These are phyloP conservation scores for Penelope pileata DNA, from an alignment of 2,113 vertebrate genomes.

Conservation along the genomic window DNA sequence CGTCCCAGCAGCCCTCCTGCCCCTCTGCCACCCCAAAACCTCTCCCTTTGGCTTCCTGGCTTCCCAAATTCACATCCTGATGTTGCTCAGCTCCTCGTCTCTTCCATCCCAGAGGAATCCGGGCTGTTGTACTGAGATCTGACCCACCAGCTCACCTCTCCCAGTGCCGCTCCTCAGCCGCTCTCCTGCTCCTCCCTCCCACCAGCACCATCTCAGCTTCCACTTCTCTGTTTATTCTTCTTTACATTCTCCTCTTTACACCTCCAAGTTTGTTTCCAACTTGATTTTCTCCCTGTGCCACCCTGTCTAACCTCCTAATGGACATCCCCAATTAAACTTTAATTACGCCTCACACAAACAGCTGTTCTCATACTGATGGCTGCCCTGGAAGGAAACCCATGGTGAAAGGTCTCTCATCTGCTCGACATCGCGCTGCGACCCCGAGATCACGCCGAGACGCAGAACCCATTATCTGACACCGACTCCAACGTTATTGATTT, in stretches of 20 bases:
- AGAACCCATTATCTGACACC: not conserved
- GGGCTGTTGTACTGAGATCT: not conserved
- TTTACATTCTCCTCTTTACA: not conserved
- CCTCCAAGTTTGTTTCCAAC: not conserved
- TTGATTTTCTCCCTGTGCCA: not conserved
- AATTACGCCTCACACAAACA: slow-evolving; percentile 4
- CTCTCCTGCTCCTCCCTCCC: not conserved
- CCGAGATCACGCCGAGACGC: not conserved
- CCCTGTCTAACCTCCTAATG: not conserved
- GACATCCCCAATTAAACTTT: slow-evolving; percentile 33
- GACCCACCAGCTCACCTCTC: not conserved
- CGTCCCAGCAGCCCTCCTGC: not conserved
- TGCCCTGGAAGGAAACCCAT: not conserved
- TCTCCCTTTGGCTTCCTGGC: not conserved
- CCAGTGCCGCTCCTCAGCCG: not conserved
- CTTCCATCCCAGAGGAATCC: not conserved
- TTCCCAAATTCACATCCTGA: not conserved
- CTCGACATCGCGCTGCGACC: not conserved
- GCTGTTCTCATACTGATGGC: not conserved
- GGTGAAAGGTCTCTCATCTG: not conserved
- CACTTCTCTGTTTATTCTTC: not conserved
- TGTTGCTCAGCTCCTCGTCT: not conserved
- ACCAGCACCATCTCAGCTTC: not conserved
- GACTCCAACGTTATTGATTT: not conserved
- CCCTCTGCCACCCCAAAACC: not conserved